These are phyloP conservation scores for Babylonia areolata DNA, from an alignment of 1,140 invertebrate genomes.

Conservation along the genomic window DNA sequence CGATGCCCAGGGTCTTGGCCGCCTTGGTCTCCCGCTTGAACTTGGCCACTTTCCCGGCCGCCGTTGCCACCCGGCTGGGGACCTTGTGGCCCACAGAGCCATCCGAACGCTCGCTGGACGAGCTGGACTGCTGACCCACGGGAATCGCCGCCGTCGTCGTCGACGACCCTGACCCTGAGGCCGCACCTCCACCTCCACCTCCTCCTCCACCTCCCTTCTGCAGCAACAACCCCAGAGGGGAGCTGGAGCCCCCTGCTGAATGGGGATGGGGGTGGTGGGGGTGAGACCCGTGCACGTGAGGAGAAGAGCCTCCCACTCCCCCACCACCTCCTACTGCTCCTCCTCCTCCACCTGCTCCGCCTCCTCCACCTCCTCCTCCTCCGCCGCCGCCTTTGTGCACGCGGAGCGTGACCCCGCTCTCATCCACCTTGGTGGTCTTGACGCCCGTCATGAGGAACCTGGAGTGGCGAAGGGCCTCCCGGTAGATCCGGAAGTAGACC, in stretches of 20 bases:
- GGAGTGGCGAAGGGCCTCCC: constrained; percentile 67
- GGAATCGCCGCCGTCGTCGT: background rate
- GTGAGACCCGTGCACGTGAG: background rate
- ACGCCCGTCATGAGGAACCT: constrained; percentile 64
- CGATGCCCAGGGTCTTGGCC: constrained; percentile 91
- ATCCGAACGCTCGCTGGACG: constrained; percentile 40
- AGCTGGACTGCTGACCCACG: constrained; percentile 41
- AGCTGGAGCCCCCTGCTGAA: background rate
- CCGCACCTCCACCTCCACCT: background rate
- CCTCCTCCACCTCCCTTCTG: background rate
- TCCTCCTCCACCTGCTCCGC: constrained; percentile 69
- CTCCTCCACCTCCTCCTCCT: background rate
- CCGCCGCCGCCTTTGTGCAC: constrained; percentile 78
- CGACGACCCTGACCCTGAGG: background rate
- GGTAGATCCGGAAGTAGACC: constrained; percentile 77
- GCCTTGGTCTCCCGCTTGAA: constrained; percentile 80
- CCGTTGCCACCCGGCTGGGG: constrained; percentile 52
- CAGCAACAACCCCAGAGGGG: background rate
- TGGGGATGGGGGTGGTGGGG: background rate
- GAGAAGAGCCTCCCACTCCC: background rate
- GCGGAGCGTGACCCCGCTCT: constrained; percentile 77
- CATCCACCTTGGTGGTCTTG: constrained; percentile 71
- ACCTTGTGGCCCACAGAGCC: constrained; percentile 54
- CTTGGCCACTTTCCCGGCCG: constrained; percentile 67
- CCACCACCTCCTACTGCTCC: background rate